Base-by-base conservation (phyloP, 2,797 vertebrate species). In the Aeoliscus strigatus region DNA sequence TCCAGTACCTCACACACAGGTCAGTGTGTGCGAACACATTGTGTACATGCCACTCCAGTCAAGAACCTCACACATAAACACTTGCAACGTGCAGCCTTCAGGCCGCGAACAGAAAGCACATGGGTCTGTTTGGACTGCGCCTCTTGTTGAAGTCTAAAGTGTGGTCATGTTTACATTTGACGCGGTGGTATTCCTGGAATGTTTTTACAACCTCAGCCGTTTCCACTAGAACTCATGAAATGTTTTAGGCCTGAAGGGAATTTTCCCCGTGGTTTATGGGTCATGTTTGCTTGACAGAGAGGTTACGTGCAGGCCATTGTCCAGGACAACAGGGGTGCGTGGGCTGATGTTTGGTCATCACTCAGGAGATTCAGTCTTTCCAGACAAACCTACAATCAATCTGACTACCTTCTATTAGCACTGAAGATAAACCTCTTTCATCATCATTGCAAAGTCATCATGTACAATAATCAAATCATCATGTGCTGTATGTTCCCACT, bases 121-220 rank as follows among this genome's bases (percentile, higher is more conserved):
- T 6, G n/a, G 24, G 21, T n/a, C 8, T 9, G 24, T 41, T 42
- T 46, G 32, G 16, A 1, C 33, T 16, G 10, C 5, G 27, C 18
- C 14, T 58, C 39, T 32, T 35, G 40, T 27, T 18, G 33, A 5
- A 8, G 25, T 21, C 6, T 26, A 21, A 31, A 30, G 43, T 33
- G 51, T 39, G 48, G 33, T 48, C 27, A 3, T 73, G 62, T 75
- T 74, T 70, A 42, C 14, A 0, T 68, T 38, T 35, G 32, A 29
- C 29, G n/a, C 12, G 0, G 12, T 42, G 67, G 60, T 32, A 66
- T 80, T 54, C 37, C 17, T 57, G 51, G 71, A 77, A 79, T 75
- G 65, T 54, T 60, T 60, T 51, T 10, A 14, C 32, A 23, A 24
- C 15, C 28, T 28, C 14, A 3, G 8, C 2, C 2, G 3, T 24